Evolutionary conservation across 2,797 vertebrate genomes (phyloP), one percentile per base, ranked within the genome.

Genomic region (Spinibarbus caldwelli): DNA sequence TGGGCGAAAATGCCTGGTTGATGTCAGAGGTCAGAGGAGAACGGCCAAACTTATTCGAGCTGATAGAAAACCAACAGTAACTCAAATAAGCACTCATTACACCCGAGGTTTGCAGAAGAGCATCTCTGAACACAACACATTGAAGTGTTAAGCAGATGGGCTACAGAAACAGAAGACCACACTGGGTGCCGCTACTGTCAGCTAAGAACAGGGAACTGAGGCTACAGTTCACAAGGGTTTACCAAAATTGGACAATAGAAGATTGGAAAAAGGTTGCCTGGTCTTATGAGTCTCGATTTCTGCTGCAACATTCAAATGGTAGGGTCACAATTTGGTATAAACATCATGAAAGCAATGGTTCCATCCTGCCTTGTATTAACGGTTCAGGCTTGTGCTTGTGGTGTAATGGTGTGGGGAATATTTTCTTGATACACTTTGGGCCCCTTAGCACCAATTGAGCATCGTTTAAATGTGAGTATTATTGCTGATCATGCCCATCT

Each of bases 321-420:
- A 68, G 62, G 86, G 36, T 83, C 71, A 88, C 47, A 88, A 88
- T 88, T 87, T 85, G 83, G 67, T 6, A 10, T 82, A 84, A 88
- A 87, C 66, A 78, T 78, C 89, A 87, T 84, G 86, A 87, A 82
- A 81, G 36, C 64, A 82, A 81, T 83, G 76, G 41, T 85, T 89
- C 71, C 62, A 84, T 71, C 62, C 75, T 86, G 70, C 77, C 78
- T 88, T 87, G 82, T 79, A 23, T 83, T 49, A 72, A 47, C 0
- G 0, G n/a, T 47, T 29, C 3, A 29, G 15, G 7, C 7, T 47
- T 4, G 0, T 45, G 41, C 14, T 29, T 15, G n/a, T 73, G 17
- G 38, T 49, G 0, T 73, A 73, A 47, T 29, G 43, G n/a, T 73
- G 1, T 21, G n/a, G 1, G 26, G 8, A 7, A 29, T 31, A 21